Conservation (phyloP, 2,797 vertebrate genomes). For the Geotrypetes seraphini region DNA sequence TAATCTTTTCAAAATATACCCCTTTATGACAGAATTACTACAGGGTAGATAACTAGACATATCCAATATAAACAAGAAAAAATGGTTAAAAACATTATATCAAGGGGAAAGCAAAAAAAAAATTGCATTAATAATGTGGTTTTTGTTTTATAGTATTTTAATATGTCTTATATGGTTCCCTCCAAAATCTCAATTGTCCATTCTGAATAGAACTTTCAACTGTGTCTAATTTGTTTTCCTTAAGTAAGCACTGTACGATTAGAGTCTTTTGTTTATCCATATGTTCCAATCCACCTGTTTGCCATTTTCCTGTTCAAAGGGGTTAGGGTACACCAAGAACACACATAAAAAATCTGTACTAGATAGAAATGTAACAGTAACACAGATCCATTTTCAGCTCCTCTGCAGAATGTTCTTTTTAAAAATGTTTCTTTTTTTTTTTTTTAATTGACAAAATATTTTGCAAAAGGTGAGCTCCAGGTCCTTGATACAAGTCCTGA, state of each 20-base stretch:
- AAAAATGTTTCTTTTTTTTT: conserved; percentile 40
- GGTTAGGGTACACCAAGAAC: conserved; percentile 35
- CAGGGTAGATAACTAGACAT: no score
- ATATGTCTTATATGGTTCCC: no score
- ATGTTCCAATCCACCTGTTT: conserved; percentile 47
- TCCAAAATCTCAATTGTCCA: no score
- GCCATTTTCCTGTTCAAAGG: conserved; percentile 53
- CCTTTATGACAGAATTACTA: no score
- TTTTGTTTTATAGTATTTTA: no score
- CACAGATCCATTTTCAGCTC: conserved; percentile 45
- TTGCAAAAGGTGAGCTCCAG: conserved; percentile 49
- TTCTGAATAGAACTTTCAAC: no score
- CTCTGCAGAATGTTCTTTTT: conserved; percentile 44
- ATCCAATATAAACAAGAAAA: no score
- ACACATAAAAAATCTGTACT: conserved; percentile 32
- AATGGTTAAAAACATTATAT: no score
- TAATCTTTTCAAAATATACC: no score
- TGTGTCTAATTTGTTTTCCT: conserved; percentile 14
- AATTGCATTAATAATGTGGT: no score
- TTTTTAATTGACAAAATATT: conserved; percentile 46
- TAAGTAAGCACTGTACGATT: conserved; percentile 23
- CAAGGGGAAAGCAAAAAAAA: no score
- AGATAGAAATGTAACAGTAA: conserved; percentile 21
- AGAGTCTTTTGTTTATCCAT: conserved; percentile 28
- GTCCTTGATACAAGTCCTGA: conserved; percentile 49